These are phyloP conservation scores for Zosterops japonicus DNA, from an alignment of 2,113 vertebrate species.

Conservation along the genomic window DNA sequence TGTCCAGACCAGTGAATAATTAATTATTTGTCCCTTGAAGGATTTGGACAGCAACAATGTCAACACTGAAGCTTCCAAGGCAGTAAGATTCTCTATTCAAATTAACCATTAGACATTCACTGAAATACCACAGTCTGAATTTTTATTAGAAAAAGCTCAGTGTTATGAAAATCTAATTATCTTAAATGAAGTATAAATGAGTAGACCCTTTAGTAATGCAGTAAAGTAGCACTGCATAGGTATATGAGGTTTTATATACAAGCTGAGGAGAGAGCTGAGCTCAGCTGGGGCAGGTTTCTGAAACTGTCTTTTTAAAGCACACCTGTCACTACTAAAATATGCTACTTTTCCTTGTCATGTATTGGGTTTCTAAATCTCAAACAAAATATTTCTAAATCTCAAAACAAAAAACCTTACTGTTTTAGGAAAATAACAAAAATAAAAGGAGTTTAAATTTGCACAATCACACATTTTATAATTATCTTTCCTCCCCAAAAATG, in stretches of 20 bases:
- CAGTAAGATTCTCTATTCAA: background rate
- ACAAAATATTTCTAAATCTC: background rate
- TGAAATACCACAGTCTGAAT: background rate
- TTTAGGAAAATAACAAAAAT: background rate
- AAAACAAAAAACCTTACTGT: background rate
- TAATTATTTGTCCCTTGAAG: constrained; percentile 35
- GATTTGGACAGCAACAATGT: background rate
- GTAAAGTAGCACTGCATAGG: background rate
- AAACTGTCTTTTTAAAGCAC: background rate
- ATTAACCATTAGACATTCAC: background rate
- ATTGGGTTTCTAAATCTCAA: background rate
- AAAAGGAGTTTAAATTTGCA: background rate
- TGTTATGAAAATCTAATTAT: background rate
- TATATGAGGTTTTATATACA: background rate
- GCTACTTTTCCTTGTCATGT: background rate
- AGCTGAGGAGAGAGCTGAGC: background rate
- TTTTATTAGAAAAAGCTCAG: background rate
- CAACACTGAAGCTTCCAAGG: background rate
- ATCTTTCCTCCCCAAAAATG: background rate
- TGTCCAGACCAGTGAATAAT: background rate
- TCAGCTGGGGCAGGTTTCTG: background rate
- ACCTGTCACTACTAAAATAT: background rate
- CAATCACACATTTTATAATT: background rate
- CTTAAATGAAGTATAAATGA: background rate
- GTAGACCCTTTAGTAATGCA: background rate